These are phyloP conservation scores for Heterodera schachtii DNA, from an alignment of 1,140 invertebrate species.

Conservation along the genomic window DNA sequence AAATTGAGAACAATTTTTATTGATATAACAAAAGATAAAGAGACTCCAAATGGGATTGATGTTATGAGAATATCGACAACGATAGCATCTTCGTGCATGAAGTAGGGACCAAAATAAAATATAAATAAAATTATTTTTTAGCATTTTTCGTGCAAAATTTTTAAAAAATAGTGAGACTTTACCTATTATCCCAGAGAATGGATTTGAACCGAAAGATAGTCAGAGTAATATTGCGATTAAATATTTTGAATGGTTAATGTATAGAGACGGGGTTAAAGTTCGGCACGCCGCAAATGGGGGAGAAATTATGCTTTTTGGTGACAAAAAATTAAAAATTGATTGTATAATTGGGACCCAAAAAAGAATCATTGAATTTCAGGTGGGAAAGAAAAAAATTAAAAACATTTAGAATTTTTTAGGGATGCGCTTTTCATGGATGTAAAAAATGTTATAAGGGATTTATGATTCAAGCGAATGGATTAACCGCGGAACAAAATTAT, in stretches of 20 bases:
- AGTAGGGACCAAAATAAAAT: no score
- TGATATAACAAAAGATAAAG: no score
- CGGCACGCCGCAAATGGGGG: not conserved
- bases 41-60: no score
- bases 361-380: not conserved
- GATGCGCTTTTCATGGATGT: conserved; percentile 18
- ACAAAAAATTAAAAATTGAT: not conserved
- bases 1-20: no score
- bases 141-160: conserved; percentile 2
- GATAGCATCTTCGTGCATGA: no score
- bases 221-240: conserved; percentile 13
- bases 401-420: not conserved
- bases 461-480: not conserved
- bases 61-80: no score
- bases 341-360: not conserved
- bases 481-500: not conserved
- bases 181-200: not conserved
- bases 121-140: not conserved
- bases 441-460: not conserved
- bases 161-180: not conserved
- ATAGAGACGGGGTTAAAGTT: not conserved
- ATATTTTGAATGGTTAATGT: not conserved
- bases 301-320: not conserved
- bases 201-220: conserved; percentile 6
- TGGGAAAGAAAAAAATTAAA: not conserved